Percentiles rank a stretch among this genome's conserved stretches.
Evolutionary conservation across 1,140 invertebrate genomes (phyloP).

Genomic region (Periplaneta americana): DNA sequence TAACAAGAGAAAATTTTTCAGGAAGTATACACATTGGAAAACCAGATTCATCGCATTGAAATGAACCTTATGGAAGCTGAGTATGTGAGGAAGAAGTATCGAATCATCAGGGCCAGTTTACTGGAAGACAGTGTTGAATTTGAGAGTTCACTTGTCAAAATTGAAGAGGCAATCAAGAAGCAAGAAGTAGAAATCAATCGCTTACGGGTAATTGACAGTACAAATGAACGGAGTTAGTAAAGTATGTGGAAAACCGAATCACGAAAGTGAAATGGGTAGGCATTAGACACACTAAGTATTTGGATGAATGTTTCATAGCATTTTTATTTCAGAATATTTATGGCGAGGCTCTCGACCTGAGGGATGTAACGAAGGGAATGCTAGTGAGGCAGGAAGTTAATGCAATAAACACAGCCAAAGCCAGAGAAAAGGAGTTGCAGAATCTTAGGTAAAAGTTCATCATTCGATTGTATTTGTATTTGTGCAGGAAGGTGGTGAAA

Average conservation of each 20-base stretch:
- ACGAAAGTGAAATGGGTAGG: too few species aligned
- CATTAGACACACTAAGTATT: too few species aligned
- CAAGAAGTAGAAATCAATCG: conserved; percentile 65
- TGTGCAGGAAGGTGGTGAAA: too few species aligned
- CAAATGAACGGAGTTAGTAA: too few species aligned
- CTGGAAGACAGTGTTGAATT: conserved; percentile 43
- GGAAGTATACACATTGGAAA: conserved; percentile 65
- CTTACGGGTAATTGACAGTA: conserved; percentile 50
- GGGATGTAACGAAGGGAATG: conserved; percentile 56
- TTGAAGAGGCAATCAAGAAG: conserved; percentile 57
- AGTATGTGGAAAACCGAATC: too few species aligned
- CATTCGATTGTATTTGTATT: too few species aligned
- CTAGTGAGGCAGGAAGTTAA: conserved; percentile 59
- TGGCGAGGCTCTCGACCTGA: conserved; percentile 61
- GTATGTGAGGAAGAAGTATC: conserved; percentile 69
- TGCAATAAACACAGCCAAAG: conserved; percentile 52
- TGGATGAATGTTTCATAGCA: background rate
- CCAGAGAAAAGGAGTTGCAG: conserved; percentile 53
- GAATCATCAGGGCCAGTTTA: conserved; percentile 56
- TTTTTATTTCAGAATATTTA: conserved; percentile 50
- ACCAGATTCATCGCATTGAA: conserved; percentile 66
- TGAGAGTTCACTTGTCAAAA: conserved; percentile 59
- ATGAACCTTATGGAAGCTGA: conserved; percentile 75
- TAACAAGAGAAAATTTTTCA: conserved; percentile 34
- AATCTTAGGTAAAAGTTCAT: conserved; percentile 43